These are phyloP conservation scores for Baryphthengus martii DNA, from an alignment of 2,113 vertebrate species.

Conservation along the genomic window DNA sequence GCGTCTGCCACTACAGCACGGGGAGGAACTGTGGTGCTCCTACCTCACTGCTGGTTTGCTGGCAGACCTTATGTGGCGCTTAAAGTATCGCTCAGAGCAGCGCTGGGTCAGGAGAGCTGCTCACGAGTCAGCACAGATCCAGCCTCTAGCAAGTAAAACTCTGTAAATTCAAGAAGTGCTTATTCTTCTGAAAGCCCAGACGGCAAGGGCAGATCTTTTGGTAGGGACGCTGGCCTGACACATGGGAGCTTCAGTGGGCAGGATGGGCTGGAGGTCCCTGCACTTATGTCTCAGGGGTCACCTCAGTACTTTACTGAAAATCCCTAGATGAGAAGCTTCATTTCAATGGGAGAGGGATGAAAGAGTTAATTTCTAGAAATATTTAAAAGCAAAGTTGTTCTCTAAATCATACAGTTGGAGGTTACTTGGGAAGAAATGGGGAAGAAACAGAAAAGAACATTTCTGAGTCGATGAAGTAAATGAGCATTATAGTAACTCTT, in stretches of 20 bases:
- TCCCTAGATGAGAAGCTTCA: not conserved
- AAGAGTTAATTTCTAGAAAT: not conserved
- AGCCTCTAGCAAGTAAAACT: not conserved
- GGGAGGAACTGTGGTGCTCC: not conserved
- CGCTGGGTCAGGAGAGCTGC: not conserved
- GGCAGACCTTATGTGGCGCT: not conserved
- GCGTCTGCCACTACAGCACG: accelerated
- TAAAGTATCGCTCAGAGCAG: not conserved
- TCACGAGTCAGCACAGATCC: not conserved
- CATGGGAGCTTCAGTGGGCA: not conserved
- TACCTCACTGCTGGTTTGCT: not conserved
- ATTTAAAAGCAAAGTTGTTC: not conserved
- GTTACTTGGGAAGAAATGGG: not conserved
- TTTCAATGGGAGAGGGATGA: not conserved
- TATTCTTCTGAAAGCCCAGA: not conserved
- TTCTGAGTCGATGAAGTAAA: not conserved
- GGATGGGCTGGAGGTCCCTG: not conserved
- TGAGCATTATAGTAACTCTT: not conserved
- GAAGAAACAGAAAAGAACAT: not conserved
- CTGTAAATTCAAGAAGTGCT: not conserved
- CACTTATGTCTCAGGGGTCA: not conserved
- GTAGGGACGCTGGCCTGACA: not conserved
- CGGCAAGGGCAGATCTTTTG: not conserved
- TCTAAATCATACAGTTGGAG: not conserved
- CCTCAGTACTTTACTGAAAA: not conserved